Evolutionary conservation across 2,113 vertebrate species (phyloP).

Genomic region (Indri indri): DNA sequence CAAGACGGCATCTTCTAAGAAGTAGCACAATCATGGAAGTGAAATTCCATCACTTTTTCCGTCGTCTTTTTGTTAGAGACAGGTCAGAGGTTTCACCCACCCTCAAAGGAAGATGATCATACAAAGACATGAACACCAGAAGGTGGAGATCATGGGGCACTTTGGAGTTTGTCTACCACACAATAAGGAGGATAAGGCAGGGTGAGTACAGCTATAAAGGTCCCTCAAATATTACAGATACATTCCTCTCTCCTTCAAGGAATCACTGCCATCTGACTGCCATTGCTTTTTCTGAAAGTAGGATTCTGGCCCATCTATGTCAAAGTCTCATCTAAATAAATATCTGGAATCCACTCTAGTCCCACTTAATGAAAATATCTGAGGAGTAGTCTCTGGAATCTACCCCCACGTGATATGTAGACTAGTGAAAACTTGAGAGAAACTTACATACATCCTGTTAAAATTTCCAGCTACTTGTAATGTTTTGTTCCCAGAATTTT

Average conservation of each 20-base stretch:
- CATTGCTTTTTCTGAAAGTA: neutral
- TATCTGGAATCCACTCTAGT: neutral
- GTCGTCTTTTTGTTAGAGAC: neutral
- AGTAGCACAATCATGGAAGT: neutral
- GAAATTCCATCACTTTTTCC: neutral
- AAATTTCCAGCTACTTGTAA: neutral
- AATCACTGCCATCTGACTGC: neutral
- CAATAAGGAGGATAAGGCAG: neutral
- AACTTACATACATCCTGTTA: neutral
- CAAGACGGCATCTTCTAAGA: neutral
- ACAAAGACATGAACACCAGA: neutral
- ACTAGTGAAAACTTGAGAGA: neutral
- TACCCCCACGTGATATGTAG: neutral
- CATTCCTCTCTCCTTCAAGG: neutral
- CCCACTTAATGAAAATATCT: neutral
- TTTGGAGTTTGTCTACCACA: neutral
- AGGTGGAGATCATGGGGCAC: accelerated
- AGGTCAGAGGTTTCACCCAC: neutral
- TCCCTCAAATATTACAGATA: neutral
- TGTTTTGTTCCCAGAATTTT: neutral
- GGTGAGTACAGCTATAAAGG: neutral
- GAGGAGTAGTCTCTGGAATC: neutral
- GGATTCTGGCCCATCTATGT: neutral
- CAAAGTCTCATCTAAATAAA: neutral
- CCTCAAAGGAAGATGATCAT: neutral